Evolutionary conservation across 1,140 invertebrate species (phyloP), one percentile per base, ranked within the genome.

Genomic region (Asobara japonica): DNA sequence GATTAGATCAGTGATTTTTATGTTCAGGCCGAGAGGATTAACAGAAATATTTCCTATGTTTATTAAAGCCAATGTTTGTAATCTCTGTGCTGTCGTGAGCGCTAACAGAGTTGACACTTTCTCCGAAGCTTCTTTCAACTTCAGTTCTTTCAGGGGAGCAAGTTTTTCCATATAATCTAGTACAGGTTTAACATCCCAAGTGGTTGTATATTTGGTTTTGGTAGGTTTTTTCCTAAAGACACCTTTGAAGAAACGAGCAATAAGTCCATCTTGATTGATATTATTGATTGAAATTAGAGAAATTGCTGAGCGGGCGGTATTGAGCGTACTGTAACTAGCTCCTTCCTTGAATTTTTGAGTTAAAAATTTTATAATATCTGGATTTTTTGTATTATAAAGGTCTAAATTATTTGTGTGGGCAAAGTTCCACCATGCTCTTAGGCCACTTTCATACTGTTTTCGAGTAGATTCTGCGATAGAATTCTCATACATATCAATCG

Each of bases 211-310:
- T 70, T 79, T 82, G 5, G 77, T 78, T 33, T 41, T 60, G 10
- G 66, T 22, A 25, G 80, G 81, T 31, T 65, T 79, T 65, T 69
- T 11, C 45, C 74, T 79, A 38, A 45, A 78, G 2, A 75, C 38
- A 0, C 80, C 81, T 76, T 78, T 83, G 0, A 83, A 67, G 62
- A 82, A 78, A 30, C 80, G 64, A 48, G 66, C 65, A n/a, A 81
- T 56, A 27, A 30, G 4, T 27, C 73, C 64, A 62, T 83, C 71
- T 45, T 76, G 38, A 4, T 70, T 71, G 10, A 74, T 22, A 18
- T 74, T 48, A 20, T 74, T 65, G 6, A 25, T 18, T 18, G 69
- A 64, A 0, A 74, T 45, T 25, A 75, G 41, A 7, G 77, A 76
- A n/a, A 74, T 74, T 1, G 79, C 76, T 29, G 74, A 69, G 27